Conservation (phyloP, 2,113 vertebrate species). For the Melanerpes aurifrons region DNA sequence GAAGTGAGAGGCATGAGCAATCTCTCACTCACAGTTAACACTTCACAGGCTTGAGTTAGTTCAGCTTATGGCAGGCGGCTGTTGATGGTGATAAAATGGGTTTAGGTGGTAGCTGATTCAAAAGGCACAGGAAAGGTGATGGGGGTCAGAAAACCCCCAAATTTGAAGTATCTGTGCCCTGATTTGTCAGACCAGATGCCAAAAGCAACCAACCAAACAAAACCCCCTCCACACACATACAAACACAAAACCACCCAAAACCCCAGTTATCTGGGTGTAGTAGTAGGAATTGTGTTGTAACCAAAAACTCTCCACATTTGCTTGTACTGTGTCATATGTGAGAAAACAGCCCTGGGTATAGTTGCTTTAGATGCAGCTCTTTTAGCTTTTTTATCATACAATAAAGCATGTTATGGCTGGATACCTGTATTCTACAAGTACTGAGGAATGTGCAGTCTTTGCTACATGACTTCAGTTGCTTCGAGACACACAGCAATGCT, state of each 20-base stretch:
- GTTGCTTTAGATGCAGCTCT: background rate
- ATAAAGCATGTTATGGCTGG: background rate
- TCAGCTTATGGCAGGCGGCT: background rate
- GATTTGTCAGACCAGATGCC: background rate
- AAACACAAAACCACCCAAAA: too few relatives aligned
- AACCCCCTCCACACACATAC: too few relatives aligned
- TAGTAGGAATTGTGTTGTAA: background rate
- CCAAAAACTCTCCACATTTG: background rate
- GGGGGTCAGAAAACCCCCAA: background rate
- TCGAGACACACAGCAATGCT: background rate
- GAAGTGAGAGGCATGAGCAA: background rate
- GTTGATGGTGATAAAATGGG: background rate
- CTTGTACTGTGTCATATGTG: rapidly evolving
- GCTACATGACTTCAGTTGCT: background rate
- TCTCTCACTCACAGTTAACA: background rate
- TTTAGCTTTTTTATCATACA: background rate
- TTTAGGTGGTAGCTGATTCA: background rate
- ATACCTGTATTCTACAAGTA: background rate
- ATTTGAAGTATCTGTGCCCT: background rate
- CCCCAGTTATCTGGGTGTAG: background rate
- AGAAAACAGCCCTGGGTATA: background rate
- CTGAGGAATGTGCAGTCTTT: background rate
- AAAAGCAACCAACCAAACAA: background rate
- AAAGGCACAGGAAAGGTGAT: background rate
- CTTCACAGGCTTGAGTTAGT: background rate